Conservation (phyloP, 2,888 invertebrate species). For the Atethmia centrago region DNA sequence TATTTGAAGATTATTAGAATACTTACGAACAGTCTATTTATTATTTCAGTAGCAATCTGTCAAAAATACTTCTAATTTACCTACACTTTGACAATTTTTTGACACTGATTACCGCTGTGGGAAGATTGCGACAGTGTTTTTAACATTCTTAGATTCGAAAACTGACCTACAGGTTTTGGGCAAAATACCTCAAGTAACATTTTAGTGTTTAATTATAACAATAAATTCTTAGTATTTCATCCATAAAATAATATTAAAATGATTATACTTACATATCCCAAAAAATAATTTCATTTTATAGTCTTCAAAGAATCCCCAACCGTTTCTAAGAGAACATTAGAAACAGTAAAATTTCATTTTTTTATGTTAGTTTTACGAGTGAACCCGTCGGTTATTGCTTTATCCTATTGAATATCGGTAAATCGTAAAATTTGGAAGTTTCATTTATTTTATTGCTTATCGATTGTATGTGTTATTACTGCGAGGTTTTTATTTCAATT, state of each 20-base stretch:
- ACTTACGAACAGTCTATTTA: not conserved
- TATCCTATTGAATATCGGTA: slow-evolving; percentile 62
- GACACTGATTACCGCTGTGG: not conserved
- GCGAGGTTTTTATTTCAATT: slow-evolving; percentile 62
- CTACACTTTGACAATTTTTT: not conserved
- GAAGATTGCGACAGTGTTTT: not conserved
- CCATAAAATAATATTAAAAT: not conserved
- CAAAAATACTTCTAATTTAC: not conserved
- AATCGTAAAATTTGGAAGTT: slow-evolving; percentile 64
- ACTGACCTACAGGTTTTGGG: not conserved
- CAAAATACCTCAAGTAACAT: too few species aligned
- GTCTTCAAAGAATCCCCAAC: slow-evolving; percentile 11
- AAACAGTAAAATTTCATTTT: slow-evolving; percentile 56
- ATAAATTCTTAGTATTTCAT: not conserved
- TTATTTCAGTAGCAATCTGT: too few species aligned
- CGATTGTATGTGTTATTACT: slow-evolving; percentile 58
- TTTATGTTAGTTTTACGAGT: slow-evolving; percentile 64
- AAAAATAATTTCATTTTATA: slow-evolving; percentile 52
- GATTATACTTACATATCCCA: slow-evolving; percentile 45
- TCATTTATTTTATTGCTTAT: slow-evolving; percentile 64
- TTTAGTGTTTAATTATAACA: not conserved
- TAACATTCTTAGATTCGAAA: not conserved
- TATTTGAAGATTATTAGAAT: too few species aligned
- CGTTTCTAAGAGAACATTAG: slow-evolving; percentile 48
- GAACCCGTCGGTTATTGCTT: slow-evolving; percentile 51